Conservation (phyloP, 2,113 vertebrate species). For the Smithornis capensis region DNA sequence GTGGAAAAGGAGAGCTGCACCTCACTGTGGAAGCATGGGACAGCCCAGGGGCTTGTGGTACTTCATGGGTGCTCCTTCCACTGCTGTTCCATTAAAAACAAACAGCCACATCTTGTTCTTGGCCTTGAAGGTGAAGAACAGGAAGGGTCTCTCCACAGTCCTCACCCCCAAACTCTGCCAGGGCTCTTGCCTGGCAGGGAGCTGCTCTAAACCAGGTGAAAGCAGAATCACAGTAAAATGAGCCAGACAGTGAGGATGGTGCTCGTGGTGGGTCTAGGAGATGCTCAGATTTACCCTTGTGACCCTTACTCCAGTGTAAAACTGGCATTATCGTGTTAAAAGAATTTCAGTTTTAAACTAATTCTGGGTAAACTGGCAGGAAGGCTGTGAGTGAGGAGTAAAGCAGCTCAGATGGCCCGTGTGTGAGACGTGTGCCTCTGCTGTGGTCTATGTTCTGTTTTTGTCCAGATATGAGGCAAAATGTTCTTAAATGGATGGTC, state of each 20-base stretch:
- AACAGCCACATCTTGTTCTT: background rate
- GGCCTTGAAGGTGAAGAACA: background rate
- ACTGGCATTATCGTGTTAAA: background rate
- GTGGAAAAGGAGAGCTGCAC: background rate
- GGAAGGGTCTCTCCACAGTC: background rate
- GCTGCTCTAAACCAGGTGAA: background rate
- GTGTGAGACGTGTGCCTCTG: background rate
- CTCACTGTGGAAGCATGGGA: background rate
- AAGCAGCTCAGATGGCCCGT: background rate
- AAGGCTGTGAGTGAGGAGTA: background rate
- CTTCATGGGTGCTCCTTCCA: background rate
- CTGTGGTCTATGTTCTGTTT: background rate
- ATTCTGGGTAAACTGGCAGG: background rate
- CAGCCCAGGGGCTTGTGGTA: background rate
- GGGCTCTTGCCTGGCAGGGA: background rate
- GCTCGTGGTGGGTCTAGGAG: accelerated
- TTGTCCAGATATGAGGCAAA: background rate
- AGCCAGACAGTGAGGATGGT: background rate
- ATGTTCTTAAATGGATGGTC: accelerated
- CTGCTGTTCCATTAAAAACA: background rate
- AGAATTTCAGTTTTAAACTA: background rate
- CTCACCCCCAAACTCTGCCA: background rate
- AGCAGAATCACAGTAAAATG: background rate
- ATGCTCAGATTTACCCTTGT: background rate
- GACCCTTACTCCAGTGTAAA: background rate